A percentile compares a stretch with the other conserved stretches of the same genome.
phyloP scores from a whole-genome alignment of 2,888 invertebrate species.

The Limnephilus lunatus region DNA sequence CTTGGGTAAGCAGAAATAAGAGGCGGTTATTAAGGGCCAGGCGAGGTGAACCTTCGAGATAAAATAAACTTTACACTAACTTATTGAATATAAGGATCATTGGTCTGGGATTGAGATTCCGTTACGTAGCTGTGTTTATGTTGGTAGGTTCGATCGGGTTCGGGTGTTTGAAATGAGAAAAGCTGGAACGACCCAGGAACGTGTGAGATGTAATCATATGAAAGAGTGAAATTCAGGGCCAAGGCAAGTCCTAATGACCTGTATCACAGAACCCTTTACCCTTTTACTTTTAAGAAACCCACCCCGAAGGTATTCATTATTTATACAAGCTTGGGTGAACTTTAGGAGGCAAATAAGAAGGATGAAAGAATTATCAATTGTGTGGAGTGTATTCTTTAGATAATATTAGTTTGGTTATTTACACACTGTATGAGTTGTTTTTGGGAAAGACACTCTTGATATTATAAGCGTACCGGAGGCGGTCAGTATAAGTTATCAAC shows the following conservation, averaged over 20 bases:
- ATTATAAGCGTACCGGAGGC: too few relatives aligned
- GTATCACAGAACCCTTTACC: not conserved
- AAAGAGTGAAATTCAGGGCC: not conserved
- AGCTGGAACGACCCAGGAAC: not conserved
- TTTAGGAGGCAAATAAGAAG: not conserved
- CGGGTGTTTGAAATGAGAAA: not conserved
- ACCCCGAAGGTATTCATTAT: not conserved
- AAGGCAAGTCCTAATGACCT: not conserved
- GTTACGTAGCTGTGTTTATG: not conserved
- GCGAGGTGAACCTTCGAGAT: slow-evolving; percentile 15
- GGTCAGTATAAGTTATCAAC: too few relatives aligned
- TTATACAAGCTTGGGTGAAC: not conserved
- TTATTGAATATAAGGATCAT: slow-evolving; percentile 2
- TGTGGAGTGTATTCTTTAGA: not conserved
- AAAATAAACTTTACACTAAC: slow-evolving; percentile 14
- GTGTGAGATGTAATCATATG: not conserved
- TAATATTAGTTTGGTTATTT: not conserved
- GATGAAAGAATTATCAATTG: not conserved
- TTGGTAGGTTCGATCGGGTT: not conserved
- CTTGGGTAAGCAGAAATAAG: slow-evolving; percentile 57
- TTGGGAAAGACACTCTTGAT: too few relatives aligned
- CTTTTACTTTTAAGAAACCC: not conserved
- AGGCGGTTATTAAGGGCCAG: slow-evolving; percentile 26
- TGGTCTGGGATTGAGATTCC: not conserved
- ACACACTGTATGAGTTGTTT: too few relatives aligned